Evolutionary conservation across 2,113 vertebrate species (phyloP), one percentile per base, ranked within the genome.

Genomic region (Oreochromis niloticus): DNA sequence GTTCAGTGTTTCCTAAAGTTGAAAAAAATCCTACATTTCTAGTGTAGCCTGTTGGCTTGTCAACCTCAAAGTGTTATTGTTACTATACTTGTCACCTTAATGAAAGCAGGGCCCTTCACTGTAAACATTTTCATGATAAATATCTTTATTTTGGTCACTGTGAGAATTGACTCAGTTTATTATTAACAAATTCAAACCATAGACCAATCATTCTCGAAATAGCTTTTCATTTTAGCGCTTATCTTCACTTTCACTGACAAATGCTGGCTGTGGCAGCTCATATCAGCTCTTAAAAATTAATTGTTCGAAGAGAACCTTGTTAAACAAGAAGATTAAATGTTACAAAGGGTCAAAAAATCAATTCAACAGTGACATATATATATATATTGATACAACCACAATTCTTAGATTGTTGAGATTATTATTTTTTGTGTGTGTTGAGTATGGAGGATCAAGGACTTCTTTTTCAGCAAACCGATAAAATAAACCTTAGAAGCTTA

Each of bases 371-470:
- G 48, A 50, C 10, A 59, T 24, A 12, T 24, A 55, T 24, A 12
- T 24, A 55, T 59, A 16, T 57, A 48, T 82, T 10, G 30, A 50
- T 79, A 34, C 11, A 22, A 6, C 10, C 19, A 82, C 57, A 32
- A 30, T 48, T 9, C 9, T 59, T 19, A 9, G 17, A 54, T 30
- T 56, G 11, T 30, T 56, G 11, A 68, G 19, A 46, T 32, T 5
- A 46, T 46, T 36, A 8, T 55, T 80, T 7, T 30, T 6, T 61
- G 13, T 30, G 41, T 50, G 71, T 61, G 4, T 54, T 48, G 10
- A 75, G 52, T 30, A 79, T 90, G 85, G 84, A 85, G 55, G 88
- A 83, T 82, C 57, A 88, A 91, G 80, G 87, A 81, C 85, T 89
- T 89, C 39, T 24, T 85, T 88, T 90, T 82, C 57, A 75, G 43